Evolutionary conservation across 2,113 vertebrate genomes (phyloP).

Genomic region (Emberiza fucata): DNA sequence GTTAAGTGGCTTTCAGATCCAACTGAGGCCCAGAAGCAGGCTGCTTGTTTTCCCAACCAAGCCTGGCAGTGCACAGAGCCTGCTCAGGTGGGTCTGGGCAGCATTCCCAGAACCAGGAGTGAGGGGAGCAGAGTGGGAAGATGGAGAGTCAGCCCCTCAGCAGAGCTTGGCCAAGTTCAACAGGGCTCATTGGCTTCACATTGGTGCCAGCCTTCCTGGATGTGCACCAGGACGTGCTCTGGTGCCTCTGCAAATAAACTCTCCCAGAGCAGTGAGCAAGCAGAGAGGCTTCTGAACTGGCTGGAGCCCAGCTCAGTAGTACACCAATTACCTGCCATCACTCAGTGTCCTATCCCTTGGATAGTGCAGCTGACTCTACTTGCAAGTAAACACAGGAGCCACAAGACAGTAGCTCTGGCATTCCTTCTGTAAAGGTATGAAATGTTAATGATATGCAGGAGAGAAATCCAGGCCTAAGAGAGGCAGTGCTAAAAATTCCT

Average conservation of each 20-base stretch:
- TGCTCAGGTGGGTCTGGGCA: constrained; percentile 25
- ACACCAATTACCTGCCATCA: not conserved
- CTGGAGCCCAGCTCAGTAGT: not conserved
- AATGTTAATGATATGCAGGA: not conserved
- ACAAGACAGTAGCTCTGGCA: not conserved
- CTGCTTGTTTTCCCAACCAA: not conserved
- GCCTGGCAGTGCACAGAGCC: not conserved
- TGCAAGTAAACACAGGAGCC: not conserved
- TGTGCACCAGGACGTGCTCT: not conserved
- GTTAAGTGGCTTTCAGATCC: constrained; percentile 17
- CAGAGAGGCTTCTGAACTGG: not conserved
- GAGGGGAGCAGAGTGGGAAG: not conserved
- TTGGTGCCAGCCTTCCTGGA: not conserved
- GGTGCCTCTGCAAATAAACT: not conserved
- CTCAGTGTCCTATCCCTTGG: not conserved
- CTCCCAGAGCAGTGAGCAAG: not conserved
- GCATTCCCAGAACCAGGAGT: not conserved
- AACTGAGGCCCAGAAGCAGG: not conserved
- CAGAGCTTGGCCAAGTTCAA: not conserved
- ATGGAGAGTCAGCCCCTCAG: not conserved
- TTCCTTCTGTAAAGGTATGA: not conserved
- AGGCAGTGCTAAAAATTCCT: not conserved
- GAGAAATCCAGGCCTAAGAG: not conserved
- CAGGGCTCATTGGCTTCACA: not conserved
- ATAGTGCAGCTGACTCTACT: not conserved